A percentile compares a stretch with the other conserved stretches of the same genome.
Conservation (phyloP, 2,113 vertebrate species). For the human region GRCh38 chr5:124576501-124577000, state of each 20-base stretch:
- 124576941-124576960: not conserved
- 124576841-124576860: not conserved
- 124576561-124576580: not conserved
- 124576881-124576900: not conserved
- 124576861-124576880: not conserved
- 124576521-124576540: conserved; percentile 44
- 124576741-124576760: not conserved
- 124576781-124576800: not conserved
- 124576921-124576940: not conserved
- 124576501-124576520: conserved; percentile 59
- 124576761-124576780: not conserved
- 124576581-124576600: not conserved
- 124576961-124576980: not conserved
- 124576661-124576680: not conserved
- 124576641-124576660: not conserved
- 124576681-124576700: not conserved
- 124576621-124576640: not conserved
- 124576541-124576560: not conserved
- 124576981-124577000: not conserved
- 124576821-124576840: not conserved
- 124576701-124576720: not conserved
- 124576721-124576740: not conserved
- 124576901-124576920: not conserved
- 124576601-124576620: not conserved
- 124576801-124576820: not conserved